Evolutionary conservation across 2,888 invertebrate species (phyloP).

Genomic region (Lacanobia oleracea): DNA sequence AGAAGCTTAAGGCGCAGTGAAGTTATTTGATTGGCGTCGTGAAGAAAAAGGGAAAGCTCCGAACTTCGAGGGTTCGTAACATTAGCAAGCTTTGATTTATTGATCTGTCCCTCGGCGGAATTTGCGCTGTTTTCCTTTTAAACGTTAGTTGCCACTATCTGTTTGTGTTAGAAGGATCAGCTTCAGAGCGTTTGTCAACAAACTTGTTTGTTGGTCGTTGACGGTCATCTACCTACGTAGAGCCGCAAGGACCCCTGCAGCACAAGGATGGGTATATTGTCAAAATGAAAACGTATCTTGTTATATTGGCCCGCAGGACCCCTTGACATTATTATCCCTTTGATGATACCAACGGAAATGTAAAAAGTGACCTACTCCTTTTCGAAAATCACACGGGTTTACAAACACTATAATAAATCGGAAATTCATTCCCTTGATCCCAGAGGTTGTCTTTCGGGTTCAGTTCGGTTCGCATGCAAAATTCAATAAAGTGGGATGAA

Average conservation of each 20-base stretch:
- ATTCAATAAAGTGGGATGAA: conserved; percentile 2
- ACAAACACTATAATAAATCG: conserved; percentile 24
- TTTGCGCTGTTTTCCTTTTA: conserved; percentile 36
- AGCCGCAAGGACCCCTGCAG: background rate
- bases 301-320: background rate
- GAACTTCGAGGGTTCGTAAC: conserved; percentile 48
- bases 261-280: background rate
- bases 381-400: conserved; percentile 12
- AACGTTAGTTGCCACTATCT: conserved; percentile 46
- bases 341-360: background rate
- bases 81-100: conserved; percentile 61
- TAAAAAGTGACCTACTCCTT: background rate
- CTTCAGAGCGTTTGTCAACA: conserved; percentile 42
- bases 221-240: conserved; percentile 1
- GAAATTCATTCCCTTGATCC: conserved; percentile 2
- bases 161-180: conserved; percentile 43
- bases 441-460: background rate
- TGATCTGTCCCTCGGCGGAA: conserved; percentile 45
- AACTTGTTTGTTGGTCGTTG: conserved; percentile 33
- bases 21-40: conserved; percentile 61
- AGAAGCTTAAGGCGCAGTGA: conserved; percentile 26
- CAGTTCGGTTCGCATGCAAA: background rate
- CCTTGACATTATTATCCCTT: conserved; percentile 10
- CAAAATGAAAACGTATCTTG: background rate
- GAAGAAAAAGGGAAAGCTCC: conserved; percentile 49